Percentiles rank a stretch among this genome's conserved stretches.
phyloP scores from a whole-genome alignment of 2,797 vertebrate genomes.

The Ispidina lecontei region DNA sequence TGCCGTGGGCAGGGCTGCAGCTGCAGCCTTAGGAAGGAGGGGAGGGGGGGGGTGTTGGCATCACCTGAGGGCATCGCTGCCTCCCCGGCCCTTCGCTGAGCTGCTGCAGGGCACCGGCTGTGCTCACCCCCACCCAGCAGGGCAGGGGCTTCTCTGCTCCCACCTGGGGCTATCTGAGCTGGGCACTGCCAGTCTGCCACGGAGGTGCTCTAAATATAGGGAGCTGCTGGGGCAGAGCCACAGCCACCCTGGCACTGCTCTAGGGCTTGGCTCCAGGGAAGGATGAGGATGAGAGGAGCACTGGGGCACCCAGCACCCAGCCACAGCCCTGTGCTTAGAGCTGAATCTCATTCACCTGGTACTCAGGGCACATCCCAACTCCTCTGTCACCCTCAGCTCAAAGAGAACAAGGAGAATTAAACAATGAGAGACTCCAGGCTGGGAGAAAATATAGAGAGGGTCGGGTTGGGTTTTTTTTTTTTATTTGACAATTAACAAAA shows the following conservation, averaged over 20 bases:
- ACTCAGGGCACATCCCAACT: background rate
- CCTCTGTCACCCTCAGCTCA: background rate
- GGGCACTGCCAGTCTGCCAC: background rate
- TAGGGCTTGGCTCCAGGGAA: no score
- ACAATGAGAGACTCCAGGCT: background rate
- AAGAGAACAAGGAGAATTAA: background rate
- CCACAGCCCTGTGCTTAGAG: accelerated
- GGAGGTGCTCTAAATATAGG: accelerated
- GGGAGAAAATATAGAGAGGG: background rate
- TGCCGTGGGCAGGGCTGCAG: background rate
- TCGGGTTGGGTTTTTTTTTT: accelerated
- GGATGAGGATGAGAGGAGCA: background rate
- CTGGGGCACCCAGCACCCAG: background rate
- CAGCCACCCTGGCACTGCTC: background rate
- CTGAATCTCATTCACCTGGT: background rate
- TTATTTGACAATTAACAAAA: slow-evolving; percentile 59
- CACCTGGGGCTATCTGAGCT: accelerated
- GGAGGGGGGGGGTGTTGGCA: background rate
- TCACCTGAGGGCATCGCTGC: accelerated
- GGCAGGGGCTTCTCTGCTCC: background rate
- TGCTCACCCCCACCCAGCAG: accelerated
- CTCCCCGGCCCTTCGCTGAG: background rate
- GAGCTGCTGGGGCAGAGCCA: background rate
- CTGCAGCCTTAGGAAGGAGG: background rate
- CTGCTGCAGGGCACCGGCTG: background rate